Base-by-base conservation (phyloP, 2,888 invertebrate species). In the Aquatica leii region DNA sequence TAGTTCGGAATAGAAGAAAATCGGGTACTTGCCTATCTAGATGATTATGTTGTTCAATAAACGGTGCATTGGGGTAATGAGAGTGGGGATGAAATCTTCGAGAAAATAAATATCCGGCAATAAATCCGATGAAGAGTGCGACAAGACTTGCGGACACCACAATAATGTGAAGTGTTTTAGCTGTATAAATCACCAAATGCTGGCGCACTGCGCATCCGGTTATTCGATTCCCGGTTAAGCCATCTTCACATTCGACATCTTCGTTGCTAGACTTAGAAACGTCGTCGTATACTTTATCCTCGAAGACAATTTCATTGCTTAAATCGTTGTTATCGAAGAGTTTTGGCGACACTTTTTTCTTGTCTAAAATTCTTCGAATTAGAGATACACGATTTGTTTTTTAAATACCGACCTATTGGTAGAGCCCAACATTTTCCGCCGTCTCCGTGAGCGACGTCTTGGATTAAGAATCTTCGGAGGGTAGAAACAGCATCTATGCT, bases 71-170 rank as follows among this genome's bases (percentile, higher is more conserved):
- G 74, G 90, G 88, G 77, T 90, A 89, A 75, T 88, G 87, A 76
- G 89, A 87, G 69, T 89, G 88, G 51, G 76, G 73, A 74, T 90
- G 90, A 85, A 91, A 89, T 83, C 90, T 86, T 77, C 90, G 86
- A 21, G 93, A 92, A 80, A 94, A 92, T 75, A 92, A 87, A 79
- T 91, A 95, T 40, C 94, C 94, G 67, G 91, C 90, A 68, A 92
- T 88, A 80, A 95, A 94, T 61, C 94, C 94, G 65, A 93, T 86
- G 78, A 93, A 87, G 66, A 94, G 85, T 11, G 93, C 92, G 55
- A 91, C 88, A 62, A 94, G 85, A 76, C 93, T 91, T 50, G 93
- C 90, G 9, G 91, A 90, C 55, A 91, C 89, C 24, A 94, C 89
- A 6, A 93, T 91, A 48, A 93, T 90, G 57, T 92, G 89, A 67